Percentiles rank a stretch among this genome's conserved stretches.
Conservation (phyloP, 2,113 vertebrate species). For the Corynorhinus townsendii region DNA sequence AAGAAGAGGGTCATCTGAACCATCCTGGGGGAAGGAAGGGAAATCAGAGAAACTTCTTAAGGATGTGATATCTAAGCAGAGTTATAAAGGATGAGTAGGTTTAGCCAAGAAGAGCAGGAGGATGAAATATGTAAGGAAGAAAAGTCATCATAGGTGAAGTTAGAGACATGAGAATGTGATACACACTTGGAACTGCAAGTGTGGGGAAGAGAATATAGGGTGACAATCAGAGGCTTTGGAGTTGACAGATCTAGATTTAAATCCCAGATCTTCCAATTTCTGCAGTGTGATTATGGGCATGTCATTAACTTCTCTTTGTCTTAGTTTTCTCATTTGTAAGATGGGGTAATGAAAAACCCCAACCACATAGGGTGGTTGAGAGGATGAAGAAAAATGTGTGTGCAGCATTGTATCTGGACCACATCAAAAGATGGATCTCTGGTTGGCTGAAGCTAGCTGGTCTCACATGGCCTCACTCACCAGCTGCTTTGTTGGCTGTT, state of each 20-base stretch:
- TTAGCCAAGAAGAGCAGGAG: not conserved
- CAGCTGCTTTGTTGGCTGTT: not conserved
- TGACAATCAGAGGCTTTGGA: not conserved
- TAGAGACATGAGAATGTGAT: not conserved
- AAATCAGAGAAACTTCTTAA: not conserved
- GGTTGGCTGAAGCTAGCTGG: not conserved
- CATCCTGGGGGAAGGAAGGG: not conserved
- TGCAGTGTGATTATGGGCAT: not conserved
- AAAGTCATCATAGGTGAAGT: not conserved
- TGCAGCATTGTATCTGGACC: not conserved
- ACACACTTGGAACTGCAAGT: not conserved
- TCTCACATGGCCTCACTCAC: not conserved
- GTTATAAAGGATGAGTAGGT: not conserved
- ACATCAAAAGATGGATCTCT: not conserved
- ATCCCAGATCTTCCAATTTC: not conserved
- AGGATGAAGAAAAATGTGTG: not conserved
- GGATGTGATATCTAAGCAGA: not conserved
- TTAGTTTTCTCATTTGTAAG: not conserved
- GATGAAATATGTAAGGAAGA: not conserved
- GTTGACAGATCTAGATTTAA: not conserved
- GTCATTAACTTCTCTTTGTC: not conserved
- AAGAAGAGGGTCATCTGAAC: not conserved
- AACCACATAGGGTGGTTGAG: not conserved
- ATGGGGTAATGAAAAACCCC: not conserved
- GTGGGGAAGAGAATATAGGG: not conserved